phyloP scores from a whole-genome alignment of 2,113 vertebrate species.

The Rhodinocichla rosea region DNA sequence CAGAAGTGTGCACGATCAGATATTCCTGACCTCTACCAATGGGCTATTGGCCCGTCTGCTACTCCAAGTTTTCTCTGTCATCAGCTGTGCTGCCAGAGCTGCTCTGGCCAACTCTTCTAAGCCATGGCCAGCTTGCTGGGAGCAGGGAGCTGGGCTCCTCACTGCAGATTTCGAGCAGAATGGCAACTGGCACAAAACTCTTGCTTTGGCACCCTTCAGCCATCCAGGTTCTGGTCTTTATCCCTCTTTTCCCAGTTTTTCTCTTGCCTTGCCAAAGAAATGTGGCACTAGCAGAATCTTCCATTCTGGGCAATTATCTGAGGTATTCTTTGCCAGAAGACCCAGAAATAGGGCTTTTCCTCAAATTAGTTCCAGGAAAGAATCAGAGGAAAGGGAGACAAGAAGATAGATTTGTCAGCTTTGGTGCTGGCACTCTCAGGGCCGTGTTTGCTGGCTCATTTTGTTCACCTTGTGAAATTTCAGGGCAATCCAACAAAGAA shows the following conservation, averaged over 20 bases:
- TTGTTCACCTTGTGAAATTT: conserved; percentile 18
- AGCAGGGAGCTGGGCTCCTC: conserved; percentile 19
- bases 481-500: not conserved
- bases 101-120: conserved; percentile 20
- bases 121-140: conserved; percentile 48
- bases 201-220: conserved; percentile 46
- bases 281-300: conserved; percentile 37
- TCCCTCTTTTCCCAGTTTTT: conserved; percentile 53
- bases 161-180: conserved; percentile 41
- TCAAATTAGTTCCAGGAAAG: conserved; percentile 38
- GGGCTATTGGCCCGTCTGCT: not conserved
- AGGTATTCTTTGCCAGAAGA: conserved; percentile 31
- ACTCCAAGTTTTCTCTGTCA: not conserved
- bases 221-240: conserved; percentile 59
- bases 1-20: not conserved
- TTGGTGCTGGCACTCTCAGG: conserved; percentile 21
- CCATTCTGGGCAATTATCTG: conserved; percentile 57
- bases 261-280: conserved; percentile 50
- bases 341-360: conserved; percentile 25
- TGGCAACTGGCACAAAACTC: conserved; percentile 37
- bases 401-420: conserved; percentile 49
- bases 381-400: conserved; percentile 27
- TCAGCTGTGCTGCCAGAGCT: conserved; percentile 35
- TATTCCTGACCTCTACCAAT: not conserved
- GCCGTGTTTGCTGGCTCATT: conserved; percentile 4